Evolutionary conservation across 1,140 invertebrate species (phyloP).

Genomic region (Dreissena polymorpha): DNA sequence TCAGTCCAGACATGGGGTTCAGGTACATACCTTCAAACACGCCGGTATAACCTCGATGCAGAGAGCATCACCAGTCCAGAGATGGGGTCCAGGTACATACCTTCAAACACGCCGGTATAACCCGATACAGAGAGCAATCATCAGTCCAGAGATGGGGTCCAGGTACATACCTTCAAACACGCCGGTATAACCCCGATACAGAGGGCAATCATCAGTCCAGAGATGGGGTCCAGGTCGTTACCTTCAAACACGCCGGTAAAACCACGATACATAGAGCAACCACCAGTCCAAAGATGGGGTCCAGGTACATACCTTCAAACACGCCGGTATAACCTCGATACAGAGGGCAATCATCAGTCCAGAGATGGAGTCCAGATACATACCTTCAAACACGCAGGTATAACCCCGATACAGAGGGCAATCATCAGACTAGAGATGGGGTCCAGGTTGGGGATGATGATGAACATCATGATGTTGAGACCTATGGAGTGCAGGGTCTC

Average conservation of each 20-base stretch:
- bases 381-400: slow-evolving; percentile 62
- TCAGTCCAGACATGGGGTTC: slow-evolving; percentile 95
- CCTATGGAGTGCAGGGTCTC: slow-evolving; percentile 94
- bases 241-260: slow-evolving; percentile 61
- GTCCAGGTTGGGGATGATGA: slow-evolving; percentile 93
- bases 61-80: too few relatives aligned
- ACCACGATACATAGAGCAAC: slow-evolving; percentile 86
- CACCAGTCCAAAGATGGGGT: slow-evolving; percentile 95
- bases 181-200: neutral
- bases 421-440: slow-evolving; percentile 95
- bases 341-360: neutral
- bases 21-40: slow-evolving; percentile 80
- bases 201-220: neutral
- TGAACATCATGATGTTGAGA: slow-evolving; percentile 90
- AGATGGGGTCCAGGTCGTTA: neutral
- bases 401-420: slow-evolving; percentile 84
- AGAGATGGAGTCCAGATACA: neutral
- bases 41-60: too few relatives aligned
- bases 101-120: slow-evolving; percentile 61
- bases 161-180: slow-evolving; percentile 80
- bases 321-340: neutral
- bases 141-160: slow-evolving; percentile 94
- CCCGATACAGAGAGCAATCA: slow-evolving; percentile 88
- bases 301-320: slow-evolving; percentile 82
- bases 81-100: neutral